Percentiles rank a stretch among this genome's conserved stretches.
These are phyloP conservation scores for Pharmacophagus antenor DNA, from an alignment of 2,888 invertebrate genomes.

Conservation along the genomic window DNA sequence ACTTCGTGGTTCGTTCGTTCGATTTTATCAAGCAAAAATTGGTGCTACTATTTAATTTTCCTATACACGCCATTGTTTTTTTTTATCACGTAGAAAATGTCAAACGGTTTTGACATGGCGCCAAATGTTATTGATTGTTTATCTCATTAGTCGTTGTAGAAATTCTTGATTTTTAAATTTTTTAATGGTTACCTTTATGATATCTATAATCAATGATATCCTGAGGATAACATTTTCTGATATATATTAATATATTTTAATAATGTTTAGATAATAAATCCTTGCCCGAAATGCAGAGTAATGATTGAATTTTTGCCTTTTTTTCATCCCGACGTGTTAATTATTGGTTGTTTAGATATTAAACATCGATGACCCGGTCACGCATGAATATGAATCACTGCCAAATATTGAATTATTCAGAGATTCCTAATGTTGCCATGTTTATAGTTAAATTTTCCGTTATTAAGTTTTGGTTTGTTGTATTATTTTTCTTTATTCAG, in stretches of 20 bases:
- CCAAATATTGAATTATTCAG: slow-evolving; percentile 14
- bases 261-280: neutral
- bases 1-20: neutral
- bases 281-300: neutral
- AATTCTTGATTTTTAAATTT: neutral
- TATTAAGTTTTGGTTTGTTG: slow-evolving; percentile 4
- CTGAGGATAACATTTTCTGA: neutral
- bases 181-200: neutral
- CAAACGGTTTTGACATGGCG: neutral
- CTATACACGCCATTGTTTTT: slow-evolving; percentile 5
- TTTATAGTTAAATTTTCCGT: slow-evolving; percentile 7
- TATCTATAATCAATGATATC: neutral
- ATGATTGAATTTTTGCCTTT: neutral
- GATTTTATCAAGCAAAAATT: slow-evolving; percentile 6
- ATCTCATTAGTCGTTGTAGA: neutral
- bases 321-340: neutral
- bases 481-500: slow-evolving; percentile 13
- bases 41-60: slow-evolving; percentile 4
- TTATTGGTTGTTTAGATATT: no score
- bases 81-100: neutral
- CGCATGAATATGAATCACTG: neutral
- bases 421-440: slow-evolving; percentile 15
- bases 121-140: slow-evolving; percentile 10
- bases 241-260: neutral
- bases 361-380: no score